Conservation (phyloP, 2,888 invertebrate species). For the Lasioglossum vierecki region DNA sequence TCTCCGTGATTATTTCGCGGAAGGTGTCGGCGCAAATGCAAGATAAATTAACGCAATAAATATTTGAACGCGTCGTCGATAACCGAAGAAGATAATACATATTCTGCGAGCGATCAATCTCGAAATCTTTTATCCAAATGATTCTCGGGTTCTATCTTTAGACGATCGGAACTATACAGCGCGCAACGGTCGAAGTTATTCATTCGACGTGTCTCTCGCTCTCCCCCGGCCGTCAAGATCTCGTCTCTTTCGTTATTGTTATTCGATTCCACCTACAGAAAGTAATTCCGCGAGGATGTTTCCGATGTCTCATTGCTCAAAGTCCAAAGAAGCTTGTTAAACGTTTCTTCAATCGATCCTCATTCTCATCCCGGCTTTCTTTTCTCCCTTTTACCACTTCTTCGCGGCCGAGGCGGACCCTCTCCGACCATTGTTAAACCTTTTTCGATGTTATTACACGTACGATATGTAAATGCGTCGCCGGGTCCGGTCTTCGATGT, state of each 20-base stretch:
- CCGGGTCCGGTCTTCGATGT: conserved; percentile 69
- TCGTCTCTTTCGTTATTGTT: conserved; percentile 11
- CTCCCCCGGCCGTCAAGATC: background rate
- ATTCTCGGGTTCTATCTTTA: conserved; percentile 3
- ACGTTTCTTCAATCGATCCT: conserved; percentile 43
- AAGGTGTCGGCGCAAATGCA: background rate
- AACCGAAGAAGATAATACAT: background rate
- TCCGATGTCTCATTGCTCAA: conserved; percentile 29
- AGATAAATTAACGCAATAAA: background rate
- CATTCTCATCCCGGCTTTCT: conserved; percentile 5
- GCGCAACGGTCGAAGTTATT: background rate
- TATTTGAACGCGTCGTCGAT: background rate
- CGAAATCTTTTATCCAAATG: background rate
- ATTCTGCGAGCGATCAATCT: conserved; percentile 2
- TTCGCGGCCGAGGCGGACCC: conserved; percentile 50
- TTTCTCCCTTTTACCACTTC: conserved; percentile 33
- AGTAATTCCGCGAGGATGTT: conserved; percentile 20
- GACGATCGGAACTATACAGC: background rate
- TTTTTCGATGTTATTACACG: conserved; percentile 75
- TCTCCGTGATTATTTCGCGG: background rate
- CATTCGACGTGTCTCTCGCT: conserved; percentile 3
- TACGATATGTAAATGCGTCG: conserved; percentile 76
- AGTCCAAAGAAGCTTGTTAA: conserved; percentile 53
- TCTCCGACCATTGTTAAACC: conserved; percentile 68
- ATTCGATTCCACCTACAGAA: conserved; percentile 16